Evolutionary conservation across 2,113 vertebrate genomes (phyloP).

Genomic region (Scomber scombrus): DNA sequence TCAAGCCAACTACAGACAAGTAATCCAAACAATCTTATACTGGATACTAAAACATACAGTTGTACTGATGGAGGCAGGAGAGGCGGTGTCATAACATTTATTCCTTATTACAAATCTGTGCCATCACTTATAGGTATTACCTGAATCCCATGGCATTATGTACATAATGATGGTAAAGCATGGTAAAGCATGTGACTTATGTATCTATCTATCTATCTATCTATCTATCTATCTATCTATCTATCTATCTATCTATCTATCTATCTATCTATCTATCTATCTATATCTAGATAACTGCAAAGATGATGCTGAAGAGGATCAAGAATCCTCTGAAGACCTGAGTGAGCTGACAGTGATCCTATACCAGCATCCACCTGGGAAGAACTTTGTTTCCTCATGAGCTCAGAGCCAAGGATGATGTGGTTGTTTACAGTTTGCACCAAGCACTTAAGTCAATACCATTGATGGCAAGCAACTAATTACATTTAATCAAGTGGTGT

Average conservation of each 20-base stretch:
- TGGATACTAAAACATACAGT: neutral
- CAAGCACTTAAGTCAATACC: neutral
- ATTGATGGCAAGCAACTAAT: neutral
- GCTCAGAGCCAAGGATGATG: neutral
- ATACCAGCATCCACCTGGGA: neutral
- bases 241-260: too few species aligned
- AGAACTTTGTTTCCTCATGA: neutral
- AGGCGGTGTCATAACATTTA: neutral
- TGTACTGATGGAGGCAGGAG: neutral
- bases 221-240: too few species aligned
- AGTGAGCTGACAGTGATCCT: neutral
- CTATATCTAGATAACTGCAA: constrained; percentile 42
- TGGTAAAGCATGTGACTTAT: constrained; percentile 14
- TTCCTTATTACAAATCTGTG: neutral
- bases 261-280: too few species aligned
- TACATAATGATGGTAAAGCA: neutral
- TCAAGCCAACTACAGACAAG: neutral
- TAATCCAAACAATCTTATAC: neutral
- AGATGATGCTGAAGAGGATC: constrained; percentile 56
- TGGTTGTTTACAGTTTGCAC: neutral
- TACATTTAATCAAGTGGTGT: neutral
- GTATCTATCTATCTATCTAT: too few species aligned
- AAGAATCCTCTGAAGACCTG: constrained; percentile 30
- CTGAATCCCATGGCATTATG: constrained; percentile 8
- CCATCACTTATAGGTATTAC: neutral